Evolutionary conservation across 2,888 invertebrate species (phyloP).

Genomic region (Trichogramma evanescens): DNA sequence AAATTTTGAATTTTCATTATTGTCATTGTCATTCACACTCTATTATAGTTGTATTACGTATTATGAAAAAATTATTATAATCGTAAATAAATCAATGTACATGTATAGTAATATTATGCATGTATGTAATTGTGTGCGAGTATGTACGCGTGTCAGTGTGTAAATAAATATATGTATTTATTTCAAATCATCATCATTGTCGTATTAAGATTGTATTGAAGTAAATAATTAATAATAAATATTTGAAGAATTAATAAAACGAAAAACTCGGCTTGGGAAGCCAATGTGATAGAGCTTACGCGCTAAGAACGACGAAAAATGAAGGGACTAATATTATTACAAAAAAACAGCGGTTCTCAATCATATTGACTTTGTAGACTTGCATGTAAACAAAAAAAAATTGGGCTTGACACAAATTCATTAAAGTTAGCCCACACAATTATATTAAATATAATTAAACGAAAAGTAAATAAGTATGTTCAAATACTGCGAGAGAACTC

Average conservation of each 20-base stretch:
- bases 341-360: constrained; percentile 20
- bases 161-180: too few species aligned
- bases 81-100: constrained; percentile 13
- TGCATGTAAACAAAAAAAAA: neutral
- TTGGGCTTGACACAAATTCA: neutral
- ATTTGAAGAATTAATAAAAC: constrained; percentile 23
- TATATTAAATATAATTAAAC: neutral
- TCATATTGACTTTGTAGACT: constrained; percentile 9
- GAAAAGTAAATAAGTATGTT: too few species aligned
- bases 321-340: constrained; percentile 6
- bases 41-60: constrained; percentile 22
- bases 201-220: constrained; percentile 18
- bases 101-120: constrained; percentile 10
- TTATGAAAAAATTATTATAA: constrained; percentile 9
- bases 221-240: constrained; percentile 7
- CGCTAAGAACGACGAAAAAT: constrained; percentile 33
- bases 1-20: constrained; percentile 24
- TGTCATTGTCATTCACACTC: constrained; percentile 21
- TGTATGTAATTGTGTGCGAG: too few species aligned
- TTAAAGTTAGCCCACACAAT: neutral
- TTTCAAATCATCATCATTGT: constrained; percentile 14
- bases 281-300: constrained; percentile 49
- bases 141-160: too few species aligned
- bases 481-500: constrained; percentile 1
- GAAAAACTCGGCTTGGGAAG: constrained; percentile 45